Conservation (phyloP, 2,797 vertebrate species). For the Melanotaenia nigrans region DNA sequence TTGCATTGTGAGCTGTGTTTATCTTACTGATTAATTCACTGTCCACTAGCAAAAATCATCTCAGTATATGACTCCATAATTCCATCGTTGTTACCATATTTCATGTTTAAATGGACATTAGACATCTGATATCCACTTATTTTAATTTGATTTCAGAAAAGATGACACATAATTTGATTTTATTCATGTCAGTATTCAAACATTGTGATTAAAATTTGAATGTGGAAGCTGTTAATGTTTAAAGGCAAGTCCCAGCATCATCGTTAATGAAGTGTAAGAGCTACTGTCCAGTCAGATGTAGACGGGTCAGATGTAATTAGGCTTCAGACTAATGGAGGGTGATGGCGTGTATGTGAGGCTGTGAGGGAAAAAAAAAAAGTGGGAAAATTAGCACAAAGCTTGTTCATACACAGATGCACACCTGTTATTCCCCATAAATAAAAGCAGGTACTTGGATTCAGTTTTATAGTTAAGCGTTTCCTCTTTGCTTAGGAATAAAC, state of each 20-base stretch:
- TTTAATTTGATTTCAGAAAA: not conserved
- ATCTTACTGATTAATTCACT: not conserved
- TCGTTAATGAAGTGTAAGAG: slow-evolving; percentile 66
- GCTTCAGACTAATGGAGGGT: slow-evolving; percentile 67
- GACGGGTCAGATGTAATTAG: slow-evolving; percentile 73
- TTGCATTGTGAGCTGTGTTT: not conserved
- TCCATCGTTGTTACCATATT: too few species aligned
- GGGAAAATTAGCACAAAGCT: not conserved
- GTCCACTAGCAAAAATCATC: not conserved
- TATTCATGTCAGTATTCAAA: slow-evolving; percentile 31
- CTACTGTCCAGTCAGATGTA: slow-evolving; percentile 46
- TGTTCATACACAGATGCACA: not conserved
- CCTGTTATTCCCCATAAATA: not conserved
- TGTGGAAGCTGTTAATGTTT: slow-evolving; percentile 42
- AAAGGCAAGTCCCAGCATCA: slow-evolving; percentile 27
- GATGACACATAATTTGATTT: slow-evolving; percentile 20
- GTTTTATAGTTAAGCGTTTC: not conserved
- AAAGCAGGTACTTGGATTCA: not conserved
- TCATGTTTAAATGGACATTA: not conserved
- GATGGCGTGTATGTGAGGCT: slow-evolving; percentile 18
- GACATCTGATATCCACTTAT: not conserved
- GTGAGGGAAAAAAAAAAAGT: slow-evolving; percentile 25
- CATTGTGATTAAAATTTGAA: slow-evolving; percentile 47
- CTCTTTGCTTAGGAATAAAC: not conserved
- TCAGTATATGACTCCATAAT: not conserved